Evolutionary conservation across 2,888 invertebrate genomes (phyloP).

Genomic region (Cylindroiulus punctatus): DNA sequence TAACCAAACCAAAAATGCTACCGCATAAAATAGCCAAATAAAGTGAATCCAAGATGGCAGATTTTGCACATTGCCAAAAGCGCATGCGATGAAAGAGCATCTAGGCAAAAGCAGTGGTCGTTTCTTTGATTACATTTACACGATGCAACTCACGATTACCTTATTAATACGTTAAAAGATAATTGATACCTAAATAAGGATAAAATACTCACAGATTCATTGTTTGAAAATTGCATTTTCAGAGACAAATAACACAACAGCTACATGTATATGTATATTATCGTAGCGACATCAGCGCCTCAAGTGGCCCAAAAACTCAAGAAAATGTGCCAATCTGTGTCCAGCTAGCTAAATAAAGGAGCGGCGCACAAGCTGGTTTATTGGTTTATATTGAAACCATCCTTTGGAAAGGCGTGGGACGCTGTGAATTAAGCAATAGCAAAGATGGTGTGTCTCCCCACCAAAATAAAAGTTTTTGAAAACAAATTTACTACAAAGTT

Average conservation of each 20-base stretch:
- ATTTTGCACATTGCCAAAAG: background rate
- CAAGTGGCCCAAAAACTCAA: background rate
- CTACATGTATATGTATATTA: background rate
- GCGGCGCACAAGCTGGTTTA: no score
- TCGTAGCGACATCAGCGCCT: background rate
- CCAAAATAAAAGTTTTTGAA: no score
- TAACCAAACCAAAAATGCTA: background rate
- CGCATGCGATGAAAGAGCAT: background rate
- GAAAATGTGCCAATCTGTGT: no score
- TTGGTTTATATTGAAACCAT: no score
- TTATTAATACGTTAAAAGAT: background rate
- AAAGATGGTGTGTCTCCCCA: no score
- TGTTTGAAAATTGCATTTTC: slow-evolving; percentile 8
- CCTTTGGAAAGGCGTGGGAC: no score
- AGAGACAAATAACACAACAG: background rate
- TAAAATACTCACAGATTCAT: slow-evolving; percentile 22
- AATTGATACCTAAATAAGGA: background rate
- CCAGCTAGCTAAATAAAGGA: no score
- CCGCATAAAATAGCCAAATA: no score
- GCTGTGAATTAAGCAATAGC: no score
- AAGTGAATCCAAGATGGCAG: background rate
- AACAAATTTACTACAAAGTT: no score
- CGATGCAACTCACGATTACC: background rate
- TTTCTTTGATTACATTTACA: background rate
- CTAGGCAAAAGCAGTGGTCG: background rate